phyloP scores from a whole-genome alignment of 2,888 invertebrate genomes.

The Agrotis ipsilon region DNA sequence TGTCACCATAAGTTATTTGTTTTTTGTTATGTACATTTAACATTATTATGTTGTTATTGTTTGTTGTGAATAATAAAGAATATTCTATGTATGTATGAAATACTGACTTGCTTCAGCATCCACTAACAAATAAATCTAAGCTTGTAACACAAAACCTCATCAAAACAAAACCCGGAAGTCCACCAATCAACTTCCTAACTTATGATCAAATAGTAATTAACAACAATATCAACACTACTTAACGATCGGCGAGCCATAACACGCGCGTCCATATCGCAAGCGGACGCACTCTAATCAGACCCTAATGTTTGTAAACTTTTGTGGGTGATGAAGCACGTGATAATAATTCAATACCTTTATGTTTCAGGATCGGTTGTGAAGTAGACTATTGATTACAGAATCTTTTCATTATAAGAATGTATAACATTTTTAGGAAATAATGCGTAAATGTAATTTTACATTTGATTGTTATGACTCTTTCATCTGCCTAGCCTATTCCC shows the following conservation, averaged over 20 bases:
- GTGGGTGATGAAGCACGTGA: conserved; percentile 71
- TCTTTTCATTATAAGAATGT: background rate
- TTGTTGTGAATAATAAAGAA: no score
- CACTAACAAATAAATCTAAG: no score
- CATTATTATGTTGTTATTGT: no score
- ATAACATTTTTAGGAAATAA: no score
- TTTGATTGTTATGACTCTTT: no score
- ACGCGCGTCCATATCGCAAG: conserved; percentile 60
- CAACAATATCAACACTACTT: conserved; percentile 48
- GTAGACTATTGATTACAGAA: background rate
- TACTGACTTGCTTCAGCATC: no score
- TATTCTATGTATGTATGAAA: no score
- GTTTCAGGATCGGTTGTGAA: background rate
- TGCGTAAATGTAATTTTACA: no score
- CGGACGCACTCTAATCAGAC: conserved; percentile 66
- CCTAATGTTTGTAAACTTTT: conserved; percentile 73
- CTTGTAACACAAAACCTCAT: background rate
- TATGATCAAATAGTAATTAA: conserved; percentile 48
- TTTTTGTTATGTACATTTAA: no score
- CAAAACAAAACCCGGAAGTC: conserved; percentile 27
- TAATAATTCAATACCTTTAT: conserved; percentile 12
- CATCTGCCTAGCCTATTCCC: no score
- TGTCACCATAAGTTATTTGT: no score
- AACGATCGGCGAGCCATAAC: conserved; percentile 30
- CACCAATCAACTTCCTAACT: conserved; percentile 13